Base-by-base conservation (phyloP, 2,797 vertebrate genomes). In the Mareca penelope region DNA sequence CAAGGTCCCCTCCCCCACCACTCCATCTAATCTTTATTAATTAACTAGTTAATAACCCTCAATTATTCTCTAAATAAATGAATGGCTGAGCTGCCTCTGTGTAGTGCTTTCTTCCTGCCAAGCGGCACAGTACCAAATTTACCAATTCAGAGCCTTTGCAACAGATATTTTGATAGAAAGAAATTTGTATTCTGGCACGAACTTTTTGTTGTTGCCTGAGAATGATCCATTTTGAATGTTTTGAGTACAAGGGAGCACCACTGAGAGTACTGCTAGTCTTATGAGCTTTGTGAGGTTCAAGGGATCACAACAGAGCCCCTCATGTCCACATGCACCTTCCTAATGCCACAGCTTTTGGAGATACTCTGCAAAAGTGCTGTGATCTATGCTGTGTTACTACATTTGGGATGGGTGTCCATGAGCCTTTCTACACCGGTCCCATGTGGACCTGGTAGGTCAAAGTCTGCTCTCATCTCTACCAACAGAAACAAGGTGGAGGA, bases 1-100 rank as follows among this genome's bases (percentile, higher is more conserved):
- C 57, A 77, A 59, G 46, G 80, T 80, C 52, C 48, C 60, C 21
- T 78, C 44, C 31, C 42, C 6, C 24, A 52, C 10, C 18, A 31
- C 35, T 73, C 77, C 17, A 59, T n/a, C 71, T 86, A 93, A 89
- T 93, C 80, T 91, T 94, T 89, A 89, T 95, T 94, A 95, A 95
- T 93, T 91, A 96, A 95, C 84, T 85, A 91, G 46, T 90, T 92
- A 93, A 93, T 92, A 95, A 76, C 52, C 13, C 63, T 31, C 53
- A 93, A 92, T 93, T 94, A 90, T 85, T 80, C 79, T 81, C 70
- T 72, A 92, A 83, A 91, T 61, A 87, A 93, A 80, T 9, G 4
- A 86, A 70, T 39, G 40, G 29, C 35, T 88, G 60, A 87, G 35
- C 60, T 80, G 78, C 17, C 64, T 75, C 72, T 71, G 23, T 59